Percentiles rank a stretch among this genome's conserved stretches.
phyloP scores from a whole-genome alignment of 2,888 invertebrate genomes.

The Nephrocerus scutellatus region DNA sequence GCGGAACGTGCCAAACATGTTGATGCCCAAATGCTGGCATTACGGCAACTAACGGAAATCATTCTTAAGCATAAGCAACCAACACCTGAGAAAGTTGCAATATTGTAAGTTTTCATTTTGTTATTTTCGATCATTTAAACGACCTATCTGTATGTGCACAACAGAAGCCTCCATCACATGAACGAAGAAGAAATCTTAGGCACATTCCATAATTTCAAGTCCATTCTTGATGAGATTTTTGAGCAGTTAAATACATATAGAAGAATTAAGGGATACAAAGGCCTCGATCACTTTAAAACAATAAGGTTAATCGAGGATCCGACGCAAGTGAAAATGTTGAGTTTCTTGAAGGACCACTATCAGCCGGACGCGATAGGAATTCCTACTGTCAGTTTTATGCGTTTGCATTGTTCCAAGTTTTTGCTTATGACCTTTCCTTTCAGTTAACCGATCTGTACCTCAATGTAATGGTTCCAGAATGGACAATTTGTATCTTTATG shows the following conservation, averaged over 20 bases:
- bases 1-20: too few relatives aligned
- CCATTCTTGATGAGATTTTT: constrained; percentile 25
- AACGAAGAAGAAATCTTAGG: constrained; percentile 15
- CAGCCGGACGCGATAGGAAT: constrained; percentile 5
- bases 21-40: background rate
- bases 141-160: background rate
- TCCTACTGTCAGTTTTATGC: background rate
- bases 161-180: constrained; percentile 19
- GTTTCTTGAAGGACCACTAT: constrained; percentile 16
- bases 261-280: constrained; percentile 19
- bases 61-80: too few relatives aligned
- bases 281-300: constrained; percentile 27
- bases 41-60: constrained; percentile 6
- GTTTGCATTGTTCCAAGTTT: too few relatives aligned
- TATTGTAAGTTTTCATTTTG: constrained; percentile 20
- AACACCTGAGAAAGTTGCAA: constrained; percentile 25
- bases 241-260: constrained; percentile 21
- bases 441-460: constrained; percentile 33
- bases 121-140: background rate
- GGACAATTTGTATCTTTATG: constrained; percentile 39
- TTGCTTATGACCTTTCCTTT: background rate
- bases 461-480: constrained; percentile 39
- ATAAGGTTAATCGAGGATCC: constrained; percentile 27
- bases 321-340: constrained; percentile 28
- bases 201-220: constrained; percentile 13